Conservation (phyloP, 1,140 invertebrate genomes). For the Mamestra configurata region DNA sequence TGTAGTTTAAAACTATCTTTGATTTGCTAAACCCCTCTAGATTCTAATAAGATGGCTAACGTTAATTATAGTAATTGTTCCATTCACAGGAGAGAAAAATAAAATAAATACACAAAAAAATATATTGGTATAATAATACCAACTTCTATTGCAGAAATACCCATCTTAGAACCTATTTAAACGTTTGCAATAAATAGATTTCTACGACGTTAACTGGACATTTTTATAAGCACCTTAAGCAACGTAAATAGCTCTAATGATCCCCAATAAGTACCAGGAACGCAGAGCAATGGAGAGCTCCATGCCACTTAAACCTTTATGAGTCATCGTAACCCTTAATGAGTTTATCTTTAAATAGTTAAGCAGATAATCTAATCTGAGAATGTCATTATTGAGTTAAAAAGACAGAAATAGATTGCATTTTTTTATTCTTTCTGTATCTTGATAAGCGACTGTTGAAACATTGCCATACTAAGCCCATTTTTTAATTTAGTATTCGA, state of each 20-base stretch:
- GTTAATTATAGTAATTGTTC: too few relatives aligned
- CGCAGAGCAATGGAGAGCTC: neutral
- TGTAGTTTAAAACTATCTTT: too few relatives aligned
- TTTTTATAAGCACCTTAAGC: neutral
- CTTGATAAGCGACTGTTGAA: neutral
- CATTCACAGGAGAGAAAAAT: too few relatives aligned
- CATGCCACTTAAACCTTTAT: neutral
- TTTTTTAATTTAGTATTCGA: too few relatives aligned
- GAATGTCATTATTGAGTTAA: neutral
- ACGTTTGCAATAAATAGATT: neutral
- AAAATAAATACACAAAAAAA: too few relatives aligned
- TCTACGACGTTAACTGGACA: neutral
- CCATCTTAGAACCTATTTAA: neutral
- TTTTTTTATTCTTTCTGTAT: neutral
- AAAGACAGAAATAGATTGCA: neutral
- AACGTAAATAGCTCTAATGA: neutral
- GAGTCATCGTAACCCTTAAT: neutral
- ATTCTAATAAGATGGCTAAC: too few relatives aligned
- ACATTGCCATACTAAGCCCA: too few relatives aligned
- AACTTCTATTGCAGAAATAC: too few relatives aligned
- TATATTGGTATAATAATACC: too few relatives aligned
- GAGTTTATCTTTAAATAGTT: constrained; percentile 5
- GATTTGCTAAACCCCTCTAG: too few relatives aligned
- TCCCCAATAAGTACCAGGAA: neutral
- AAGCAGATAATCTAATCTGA: neutral